Evolutionary conservation across 2,888 invertebrate genomes (phyloP).

Genomic region (Harpalus rubripes): DNA sequence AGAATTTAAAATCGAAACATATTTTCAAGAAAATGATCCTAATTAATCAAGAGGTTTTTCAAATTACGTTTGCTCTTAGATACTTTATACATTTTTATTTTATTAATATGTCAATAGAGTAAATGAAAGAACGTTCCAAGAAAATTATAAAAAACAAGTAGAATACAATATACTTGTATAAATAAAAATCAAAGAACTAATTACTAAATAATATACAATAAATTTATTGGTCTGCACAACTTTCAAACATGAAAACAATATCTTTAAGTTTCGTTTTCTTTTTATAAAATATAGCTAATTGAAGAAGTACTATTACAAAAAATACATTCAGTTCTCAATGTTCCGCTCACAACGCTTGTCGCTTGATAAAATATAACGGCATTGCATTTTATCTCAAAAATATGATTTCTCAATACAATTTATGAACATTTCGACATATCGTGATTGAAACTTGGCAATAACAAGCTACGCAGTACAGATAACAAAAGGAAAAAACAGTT

Average conservation of each 20-base stretch:
- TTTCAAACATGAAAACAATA: constrained; percentile 41
- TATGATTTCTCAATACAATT: constrained; percentile 50
- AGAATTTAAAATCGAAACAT: constrained; percentile 23
- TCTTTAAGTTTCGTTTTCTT: constrained; percentile 42
- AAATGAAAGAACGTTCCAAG: constrained; percentile 49
- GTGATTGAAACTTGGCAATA: constrained; percentile 12
- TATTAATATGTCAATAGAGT: constrained; percentile 37
- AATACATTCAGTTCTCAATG: constrained; percentile 49
- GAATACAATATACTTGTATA: constrained; percentile 42
- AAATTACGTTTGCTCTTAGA: constrained; percentile 9
- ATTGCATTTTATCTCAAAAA: constrained; percentile 48
- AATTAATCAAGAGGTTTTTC: not conserved
- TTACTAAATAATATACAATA: constrained; percentile 43
- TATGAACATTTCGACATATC: constrained; percentile 22
- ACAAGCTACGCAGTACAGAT: constrained; percentile 41
- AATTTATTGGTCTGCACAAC: constrained; percentile 51
- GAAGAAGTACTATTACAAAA: constrained; percentile 55
- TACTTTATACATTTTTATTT: constrained; percentile 49
- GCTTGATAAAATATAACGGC: constrained; percentile 51
- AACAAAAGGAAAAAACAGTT: constrained; percentile 54
- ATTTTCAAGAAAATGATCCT: constrained; percentile 7
- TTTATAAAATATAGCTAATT: constrained; percentile 53
- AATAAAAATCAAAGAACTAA: constrained; percentile 36
- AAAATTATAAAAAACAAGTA: constrained; percentile 39
- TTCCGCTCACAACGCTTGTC: constrained; percentile 41